phyloP scores from a whole-genome alignment of 35 echinoderm and acorn worm species.

The Stichopus chloronotus region DNA sequence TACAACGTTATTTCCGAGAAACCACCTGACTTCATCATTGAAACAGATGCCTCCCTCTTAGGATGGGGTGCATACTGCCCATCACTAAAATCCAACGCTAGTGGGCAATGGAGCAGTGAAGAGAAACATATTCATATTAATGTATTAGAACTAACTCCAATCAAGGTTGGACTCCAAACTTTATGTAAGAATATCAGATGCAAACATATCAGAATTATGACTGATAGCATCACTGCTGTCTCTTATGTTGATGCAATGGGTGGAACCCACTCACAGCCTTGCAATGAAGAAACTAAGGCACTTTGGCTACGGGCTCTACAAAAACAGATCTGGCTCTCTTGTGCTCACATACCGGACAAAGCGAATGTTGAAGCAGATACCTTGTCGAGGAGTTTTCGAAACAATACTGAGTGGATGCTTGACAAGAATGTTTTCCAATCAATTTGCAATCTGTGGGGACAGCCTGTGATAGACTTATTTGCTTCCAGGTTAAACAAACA shows the following conservation, averaged over 20 bases:
- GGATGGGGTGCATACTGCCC: slow-evolving; percentile 51
- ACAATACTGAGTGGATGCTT: slow-evolving; percentile 23
- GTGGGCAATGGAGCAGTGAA: slow-evolving; percentile 23
- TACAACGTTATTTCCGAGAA: neutral
- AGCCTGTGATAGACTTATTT: slow-evolving; percentile 56
- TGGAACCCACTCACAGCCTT: neutral
- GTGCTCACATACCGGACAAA: slow-evolving; percentile 14
- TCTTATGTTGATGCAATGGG: slow-evolving; percentile 46
- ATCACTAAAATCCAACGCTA: neutral
- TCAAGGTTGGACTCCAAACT: slow-evolving; percentile 29
- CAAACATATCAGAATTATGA: slow-evolving; percentile 32
- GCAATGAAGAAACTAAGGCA: neutral
- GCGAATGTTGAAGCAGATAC: neutral
- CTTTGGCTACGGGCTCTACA: neutral
- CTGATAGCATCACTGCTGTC: slow-evolving; percentile 55
- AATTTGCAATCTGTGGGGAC: slow-evolving; percentile 15
- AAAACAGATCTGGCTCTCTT: neutral
- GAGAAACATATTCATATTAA: slow-evolving; percentile 52
- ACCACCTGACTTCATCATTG: slow-evolving; percentile 25
- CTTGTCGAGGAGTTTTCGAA: slow-evolving; percentile 10
- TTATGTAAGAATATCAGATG: neutral
- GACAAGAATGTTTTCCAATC: slow-evolving; percentile 17
- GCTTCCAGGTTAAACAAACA: slow-evolving; percentile 51
- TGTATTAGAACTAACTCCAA: slow-evolving; percentile 45
- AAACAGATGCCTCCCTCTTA: slow-evolving; percentile 40